Base-by-base conservation (phyloP, 2,797 vertebrate genomes). In the Intellagama lesueurii region DNA sequence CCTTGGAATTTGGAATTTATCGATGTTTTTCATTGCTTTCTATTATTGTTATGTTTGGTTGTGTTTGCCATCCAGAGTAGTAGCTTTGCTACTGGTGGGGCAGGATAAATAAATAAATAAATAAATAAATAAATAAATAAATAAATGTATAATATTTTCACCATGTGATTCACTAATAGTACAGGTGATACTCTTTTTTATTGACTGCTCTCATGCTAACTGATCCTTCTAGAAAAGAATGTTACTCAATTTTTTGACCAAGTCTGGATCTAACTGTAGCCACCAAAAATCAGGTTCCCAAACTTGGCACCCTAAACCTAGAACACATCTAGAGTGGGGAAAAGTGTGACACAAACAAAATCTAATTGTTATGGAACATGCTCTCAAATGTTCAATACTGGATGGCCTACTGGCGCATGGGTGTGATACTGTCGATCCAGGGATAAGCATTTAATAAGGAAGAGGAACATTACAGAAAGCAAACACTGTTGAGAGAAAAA, bases 261-360 rank as follows among this genome's bases (percentile, higher is more conserved):
- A 90, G 68, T 32, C 87, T 80, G 93, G 91, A 95, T 91, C 92
- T 85, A 90, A 92, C 52, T 85, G 75, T 24, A 49, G 72, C 89
- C 73, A 90, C 81, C 1, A 81, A 93, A 80, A 40, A 30, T 30
- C 12, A 56, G 4, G 7, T 72, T 89, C 89, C 88, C 40, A 85
- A 89, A 83, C 2, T 94, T 95, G 90, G 89, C 94, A 92, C 83
- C 86, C 94, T 96, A 94, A 94, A 94, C 79, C 66, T 79, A 86
- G 44, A 97, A 28, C 16, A 35, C 95, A 97, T 97, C 95, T 96
- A 96, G 94, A 96, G 96, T 96, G 94, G 96, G 96, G 52, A 93
- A 94, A 96, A 96, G 96, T 24, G 72, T 82, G 76, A 90, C 83
- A 92, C 86, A 94, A 87, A 89, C 79, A 90, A 91, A 89, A 93